These are phyloP conservation scores for Xenops minutus DNA, from an alignment of 2,797 vertebrate species.

Conservation along the genomic window DNA sequence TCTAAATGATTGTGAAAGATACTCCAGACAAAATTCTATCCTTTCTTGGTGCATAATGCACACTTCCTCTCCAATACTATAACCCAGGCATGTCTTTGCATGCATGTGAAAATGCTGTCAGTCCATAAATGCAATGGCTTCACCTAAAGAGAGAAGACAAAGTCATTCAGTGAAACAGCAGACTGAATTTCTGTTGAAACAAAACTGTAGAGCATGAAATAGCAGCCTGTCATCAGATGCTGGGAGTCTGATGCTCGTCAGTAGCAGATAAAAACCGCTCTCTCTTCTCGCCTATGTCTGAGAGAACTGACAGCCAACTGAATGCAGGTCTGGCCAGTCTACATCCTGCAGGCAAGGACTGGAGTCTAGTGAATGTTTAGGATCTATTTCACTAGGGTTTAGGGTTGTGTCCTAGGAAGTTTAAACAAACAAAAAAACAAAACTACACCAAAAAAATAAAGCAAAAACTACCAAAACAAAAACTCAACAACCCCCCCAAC, in stretches of 20 bases:
- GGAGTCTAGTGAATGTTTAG: fast-evolving
- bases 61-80: background rate
- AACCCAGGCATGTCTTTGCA: background rate
- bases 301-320: slow-evolving; percentile 30
- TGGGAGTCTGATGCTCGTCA: slow-evolving; percentile 46
- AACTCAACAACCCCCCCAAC: background rate
- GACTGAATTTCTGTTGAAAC: slow-evolving; percentile 57
- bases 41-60: background rate
- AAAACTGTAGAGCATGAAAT: slow-evolving; percentile 65
- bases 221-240: slow-evolving; percentile 63
- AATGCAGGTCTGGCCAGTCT: background rate
- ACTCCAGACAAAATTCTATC: background rate
- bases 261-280: slow-evolving; percentile 23
- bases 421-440: background rate
- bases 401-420: background rate
- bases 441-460: background rate
- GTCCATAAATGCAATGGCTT: slow-evolving; percentile 16
- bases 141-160: slow-evolving; percentile 5
- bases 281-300: slow-evolving; percentile 24
- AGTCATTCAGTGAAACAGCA: slow-evolving; percentile 46
- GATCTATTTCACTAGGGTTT: background rate
- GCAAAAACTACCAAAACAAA: background rate
- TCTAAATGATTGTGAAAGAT: background rate
- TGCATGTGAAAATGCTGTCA: background rate
- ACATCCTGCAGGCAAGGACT: background rate